These are phyloP conservation scores for Toxonevra muliebris DNA, from an alignment of 2,888 invertebrate species.

Conservation along the genomic window DNA sequence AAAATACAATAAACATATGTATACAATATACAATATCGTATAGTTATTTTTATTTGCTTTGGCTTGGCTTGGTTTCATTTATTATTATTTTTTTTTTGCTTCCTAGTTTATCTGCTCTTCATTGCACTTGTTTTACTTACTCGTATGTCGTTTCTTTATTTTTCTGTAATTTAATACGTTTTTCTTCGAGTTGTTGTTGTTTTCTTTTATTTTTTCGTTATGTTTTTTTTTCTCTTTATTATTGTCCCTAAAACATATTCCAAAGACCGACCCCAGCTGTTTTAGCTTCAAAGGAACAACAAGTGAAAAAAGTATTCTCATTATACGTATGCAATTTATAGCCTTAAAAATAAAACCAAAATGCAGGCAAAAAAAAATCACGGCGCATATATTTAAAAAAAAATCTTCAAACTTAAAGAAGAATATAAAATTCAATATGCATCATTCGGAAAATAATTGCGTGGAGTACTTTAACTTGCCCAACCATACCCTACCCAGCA, in stretches of 20 bases:
- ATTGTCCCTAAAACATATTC: too few relatives aligned
- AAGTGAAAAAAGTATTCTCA: too few relatives aligned
- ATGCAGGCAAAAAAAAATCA: background rate
- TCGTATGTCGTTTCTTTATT: background rate
- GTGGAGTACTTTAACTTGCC: too few relatives aligned
- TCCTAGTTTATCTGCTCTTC: background rate
- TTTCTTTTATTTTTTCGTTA: too few relatives aligned
- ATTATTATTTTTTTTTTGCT: background rate
- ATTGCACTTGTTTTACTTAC: constrained; percentile 8
- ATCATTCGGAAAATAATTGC: too few relatives aligned
- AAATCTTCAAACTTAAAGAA: background rate
- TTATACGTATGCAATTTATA: too few relatives aligned
- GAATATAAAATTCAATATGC: background rate
- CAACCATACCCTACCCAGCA: too few relatives aligned
- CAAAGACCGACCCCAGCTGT: constrained; percentile 24
- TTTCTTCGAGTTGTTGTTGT: constrained; percentile 4
- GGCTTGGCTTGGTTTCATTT: constrained; percentile 16
- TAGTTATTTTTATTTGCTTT: background rate
- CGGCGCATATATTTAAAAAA: background rate
- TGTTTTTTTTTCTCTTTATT: too few relatives aligned
- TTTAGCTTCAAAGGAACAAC: constrained; percentile 16
- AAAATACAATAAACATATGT: too few relatives aligned
- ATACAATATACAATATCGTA: background rate
- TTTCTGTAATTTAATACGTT: constrained; percentile 33
- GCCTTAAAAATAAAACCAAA: too few relatives aligned